Percentiles rank a stretch among this genome's conserved stretches.
Evolutionary conservation across 92 coral and sea anemone species (phyloP).

Genomic region (Bergia sp.): DNA sequence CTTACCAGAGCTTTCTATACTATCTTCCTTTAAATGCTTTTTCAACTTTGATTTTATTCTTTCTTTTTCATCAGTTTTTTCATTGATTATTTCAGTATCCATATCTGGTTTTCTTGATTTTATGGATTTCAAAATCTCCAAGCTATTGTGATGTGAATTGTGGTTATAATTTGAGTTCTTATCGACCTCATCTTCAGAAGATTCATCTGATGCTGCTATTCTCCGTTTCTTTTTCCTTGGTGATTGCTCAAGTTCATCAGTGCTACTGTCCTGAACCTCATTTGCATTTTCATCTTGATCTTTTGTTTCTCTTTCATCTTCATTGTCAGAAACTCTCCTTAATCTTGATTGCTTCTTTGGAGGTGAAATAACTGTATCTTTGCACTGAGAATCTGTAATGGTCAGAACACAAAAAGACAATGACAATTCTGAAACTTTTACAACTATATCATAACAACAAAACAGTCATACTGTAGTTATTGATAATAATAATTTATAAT

Average conservation of each 20-base stretch:
- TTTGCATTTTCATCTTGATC: slow-evolving; percentile 18
- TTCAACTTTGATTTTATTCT: background rate
- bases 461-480: too few relatives aligned
- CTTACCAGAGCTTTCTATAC: background rate
- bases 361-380: background rate
- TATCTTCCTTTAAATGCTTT: background rate
- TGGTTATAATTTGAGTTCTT: background rate
- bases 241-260: background rate
- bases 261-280: slow-evolving; percentile 18
- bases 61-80: background rate
- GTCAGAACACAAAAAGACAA: background rate
- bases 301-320: slow-evolving; percentile 12
- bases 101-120: background rate
- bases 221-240: slow-evolving; percentile 14
- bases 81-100: background rate
- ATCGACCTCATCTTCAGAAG: slow-evolving; percentile 24
- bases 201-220: background rate
- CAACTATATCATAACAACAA: too few relatives aligned
- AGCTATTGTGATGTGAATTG: background rate
- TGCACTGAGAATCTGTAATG: slow-evolving; percentile 21
- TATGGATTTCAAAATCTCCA: background rate
- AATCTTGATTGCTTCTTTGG: background rate
- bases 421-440: background rate
- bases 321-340: background rate
- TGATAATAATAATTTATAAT: too few relatives aligned